Conservation (phyloP, 1,140 invertebrate genomes). For the Chironomus striatipennis region DNA sequence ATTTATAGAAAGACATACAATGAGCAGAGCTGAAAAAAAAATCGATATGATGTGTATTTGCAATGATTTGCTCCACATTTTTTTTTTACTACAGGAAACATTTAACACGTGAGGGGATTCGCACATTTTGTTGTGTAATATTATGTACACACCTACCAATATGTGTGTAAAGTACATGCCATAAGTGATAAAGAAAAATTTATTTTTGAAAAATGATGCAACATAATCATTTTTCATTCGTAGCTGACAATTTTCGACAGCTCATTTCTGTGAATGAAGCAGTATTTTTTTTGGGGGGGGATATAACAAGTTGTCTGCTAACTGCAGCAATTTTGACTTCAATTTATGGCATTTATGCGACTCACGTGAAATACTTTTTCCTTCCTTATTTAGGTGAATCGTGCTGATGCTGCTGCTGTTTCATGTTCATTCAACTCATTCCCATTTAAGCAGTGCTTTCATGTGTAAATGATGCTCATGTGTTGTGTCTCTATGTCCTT, state of each 20-base stretch:
- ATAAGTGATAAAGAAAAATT: background rate
- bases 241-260: conserved; percentile 1
- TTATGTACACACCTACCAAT: too few species aligned
- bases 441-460: too few species aligned
- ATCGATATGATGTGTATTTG: background rate
- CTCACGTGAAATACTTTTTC: background rate
- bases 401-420: too few species aligned
- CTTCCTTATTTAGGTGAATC: too few species aligned
- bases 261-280: background rate
- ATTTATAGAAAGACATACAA: background rate
- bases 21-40: background rate
- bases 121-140: background rate
- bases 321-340: background rate
- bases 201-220: background rate
- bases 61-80: conserved; percentile 12
- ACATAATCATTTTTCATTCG: conserved; percentile 3
- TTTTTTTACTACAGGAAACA: background rate
- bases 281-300: too few species aligned
- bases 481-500: too few species aligned
- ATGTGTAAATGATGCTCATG: too few species aligned
- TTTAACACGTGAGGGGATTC: conserved; percentile 10
- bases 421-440: too few species aligned
- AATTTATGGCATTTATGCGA: conserved; percentile 1
- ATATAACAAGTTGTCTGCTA: background rate
- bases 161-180: too few species aligned